A percentile compares a stretch with the other conserved stretches of the same genome.
These are phyloP conservation scores for Dolichotis patagonum DNA, from an alignment of 2,113 vertebrate genomes.

Conservation along the genomic window DNA sequence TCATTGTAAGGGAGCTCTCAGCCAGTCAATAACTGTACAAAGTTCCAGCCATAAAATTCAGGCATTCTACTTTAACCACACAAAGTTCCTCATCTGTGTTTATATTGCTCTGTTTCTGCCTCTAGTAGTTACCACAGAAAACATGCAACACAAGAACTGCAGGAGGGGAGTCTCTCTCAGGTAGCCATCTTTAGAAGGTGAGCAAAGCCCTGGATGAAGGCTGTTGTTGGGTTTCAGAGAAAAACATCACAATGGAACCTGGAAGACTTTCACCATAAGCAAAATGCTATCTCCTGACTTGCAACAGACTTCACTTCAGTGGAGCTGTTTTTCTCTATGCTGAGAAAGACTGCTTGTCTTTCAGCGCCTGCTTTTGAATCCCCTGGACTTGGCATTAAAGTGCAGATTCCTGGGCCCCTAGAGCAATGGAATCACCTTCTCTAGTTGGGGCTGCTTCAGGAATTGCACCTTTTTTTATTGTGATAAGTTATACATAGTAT, in stretches of 20 bases:
- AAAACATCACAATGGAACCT: not conserved
- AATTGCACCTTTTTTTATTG: not conserved
- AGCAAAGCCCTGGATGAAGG: not conserved
- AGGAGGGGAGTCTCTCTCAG: not conserved
- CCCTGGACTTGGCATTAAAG: not conserved
- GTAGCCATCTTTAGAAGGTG: not conserved
- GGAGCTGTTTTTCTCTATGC: not conserved
- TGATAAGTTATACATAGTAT: not conserved
- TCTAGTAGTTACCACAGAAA: slow-evolving; percentile 5
- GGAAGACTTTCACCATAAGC: not conserved
- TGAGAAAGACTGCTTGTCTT: not conserved
- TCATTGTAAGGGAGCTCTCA: slow-evolving; percentile 42
- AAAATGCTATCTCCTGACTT: not conserved
- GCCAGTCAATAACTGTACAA: slow-evolving; percentile 55
- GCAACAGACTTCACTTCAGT: not conserved
- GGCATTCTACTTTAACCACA: slow-evolving; percentile 13
- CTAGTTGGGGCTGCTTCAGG: not conserved
- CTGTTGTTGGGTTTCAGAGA: not conserved
- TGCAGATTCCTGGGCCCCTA: not conserved
- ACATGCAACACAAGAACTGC: not conserved
- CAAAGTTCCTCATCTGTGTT: slow-evolving; percentile 19
- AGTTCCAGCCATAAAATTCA: slow-evolving; percentile 69
- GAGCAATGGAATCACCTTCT: not conserved
- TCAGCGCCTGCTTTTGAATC: not conserved
- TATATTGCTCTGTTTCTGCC: slow-evolving; percentile 11